Evolutionary conservation across 1,140 invertebrate species (phyloP).

Genomic region (Lineus longissimus): DNA sequence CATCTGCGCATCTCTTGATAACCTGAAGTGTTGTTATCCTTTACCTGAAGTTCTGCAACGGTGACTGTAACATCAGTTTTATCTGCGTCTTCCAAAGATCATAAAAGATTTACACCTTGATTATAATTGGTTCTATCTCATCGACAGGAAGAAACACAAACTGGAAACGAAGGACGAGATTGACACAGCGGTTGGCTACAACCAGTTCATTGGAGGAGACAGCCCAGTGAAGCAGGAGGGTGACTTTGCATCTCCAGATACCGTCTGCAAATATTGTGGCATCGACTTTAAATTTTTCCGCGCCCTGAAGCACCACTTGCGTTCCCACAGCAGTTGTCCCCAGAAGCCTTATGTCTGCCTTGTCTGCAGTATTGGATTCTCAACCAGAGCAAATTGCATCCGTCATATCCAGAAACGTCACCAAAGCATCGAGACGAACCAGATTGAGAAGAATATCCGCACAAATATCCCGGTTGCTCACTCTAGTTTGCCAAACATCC

Average conservation of each 20-base stretch:
- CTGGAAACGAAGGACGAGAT: conserved; percentile 80
- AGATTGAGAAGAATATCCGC: conserved; percentile 35
- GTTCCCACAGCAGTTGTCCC: conserved; percentile 48
- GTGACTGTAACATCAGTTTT: too few relatives aligned
- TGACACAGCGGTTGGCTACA: conserved; percentile 78
- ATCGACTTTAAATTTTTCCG: conserved; percentile 55
- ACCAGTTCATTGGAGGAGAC: conserved; percentile 70
- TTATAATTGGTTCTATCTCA: too few relatives aligned
- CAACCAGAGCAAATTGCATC: conserved; percentile 54
- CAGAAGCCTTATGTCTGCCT: conserved; percentile 53
- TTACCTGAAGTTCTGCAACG: too few relatives aligned
- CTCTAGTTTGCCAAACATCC: not conserved
- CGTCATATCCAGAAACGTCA: conserved; percentile 55
- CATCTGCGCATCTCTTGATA: too few relatives aligned
- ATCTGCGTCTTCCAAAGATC: too few relatives aligned
- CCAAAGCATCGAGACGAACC: conserved; percentile 38
- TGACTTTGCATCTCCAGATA: conserved; percentile 43
- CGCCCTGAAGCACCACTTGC: conserved; percentile 52
- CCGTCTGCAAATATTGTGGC: conserved; percentile 55
- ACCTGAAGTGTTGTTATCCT: too few relatives aligned
- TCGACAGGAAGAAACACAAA: conserved; percentile 68
- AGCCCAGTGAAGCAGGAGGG: conserved; percentile 9
- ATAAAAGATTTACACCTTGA: too few relatives aligned
- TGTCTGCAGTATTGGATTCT: conserved; percentile 51
- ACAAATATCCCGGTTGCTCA: conserved; percentile 24